Percentiles rank a stretch among this genome's conserved stretches.
Evolutionary conservation across 1,140 invertebrate genomes (phyloP).

Genomic region (Micrasema longulum): DNA sequence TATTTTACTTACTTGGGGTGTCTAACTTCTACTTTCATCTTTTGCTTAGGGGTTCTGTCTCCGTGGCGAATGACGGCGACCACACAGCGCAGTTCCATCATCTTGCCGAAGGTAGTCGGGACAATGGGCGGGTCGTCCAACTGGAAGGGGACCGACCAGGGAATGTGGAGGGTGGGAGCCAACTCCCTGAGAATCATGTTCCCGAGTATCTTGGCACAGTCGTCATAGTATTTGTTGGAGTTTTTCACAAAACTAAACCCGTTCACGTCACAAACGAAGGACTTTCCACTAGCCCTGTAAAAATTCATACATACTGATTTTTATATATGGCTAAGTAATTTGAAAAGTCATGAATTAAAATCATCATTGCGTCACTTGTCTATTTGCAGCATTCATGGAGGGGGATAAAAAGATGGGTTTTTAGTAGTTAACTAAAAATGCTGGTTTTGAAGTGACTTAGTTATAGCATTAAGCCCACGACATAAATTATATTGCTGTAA

Average conservation of each 20-base stretch:
- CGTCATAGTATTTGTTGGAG: conserved; percentile 99
- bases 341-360: too few relatives aligned
- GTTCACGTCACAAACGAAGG: conserved; percentile 99
- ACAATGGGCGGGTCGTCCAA: conserved; percentile 98
- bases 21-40: conserved; percentile 99
- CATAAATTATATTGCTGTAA: too few relatives aligned
- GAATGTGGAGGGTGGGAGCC: conserved; percentile 95
- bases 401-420: too few relatives aligned
- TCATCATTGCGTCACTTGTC: too few relatives aligned
- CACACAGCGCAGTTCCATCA: conserved; percentile 99
- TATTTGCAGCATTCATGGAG: too few relatives aligned
- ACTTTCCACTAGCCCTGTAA: conserved; percentile 94
- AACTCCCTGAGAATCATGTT: conserved; percentile 92
- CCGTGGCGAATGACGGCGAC: conserved; percentile 99
- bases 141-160: conserved; percentile 96
- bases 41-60: conserved; percentile 99
- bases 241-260: conserved; percentile 99
- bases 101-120: conserved; percentile 98
- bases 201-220: conserved; percentile 97
- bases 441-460: too few relatives aligned
- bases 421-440: too few relatives aligned
- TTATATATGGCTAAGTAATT: too few relatives aligned
- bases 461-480: too few relatives aligned
- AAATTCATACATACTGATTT: too few relatives aligned
- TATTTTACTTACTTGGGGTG: conserved; percentile 91